phyloP scores from a whole-genome alignment of 2,888 invertebrate species.

The Noctua fimbriata region DNA sequence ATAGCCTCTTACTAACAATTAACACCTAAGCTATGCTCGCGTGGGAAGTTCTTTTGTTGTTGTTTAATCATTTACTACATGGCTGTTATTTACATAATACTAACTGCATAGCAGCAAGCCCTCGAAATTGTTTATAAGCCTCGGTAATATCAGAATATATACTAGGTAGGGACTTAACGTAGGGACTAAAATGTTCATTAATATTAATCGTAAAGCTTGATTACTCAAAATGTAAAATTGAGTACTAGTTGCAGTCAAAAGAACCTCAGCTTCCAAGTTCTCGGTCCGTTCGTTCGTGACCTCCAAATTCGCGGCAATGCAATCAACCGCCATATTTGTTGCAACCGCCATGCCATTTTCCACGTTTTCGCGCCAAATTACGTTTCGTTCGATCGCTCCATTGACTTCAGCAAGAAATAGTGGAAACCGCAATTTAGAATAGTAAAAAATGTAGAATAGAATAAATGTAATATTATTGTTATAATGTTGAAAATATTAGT shows the following conservation, averaged over 20 bases:
- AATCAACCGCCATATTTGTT: constrained; percentile 62
- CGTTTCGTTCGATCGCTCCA: constrained; percentile 51
- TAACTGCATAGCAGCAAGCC: not conserved
- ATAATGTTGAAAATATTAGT: constrained; percentile 40
- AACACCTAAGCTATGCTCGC: constrained; percentile 45
- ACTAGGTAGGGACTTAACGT: too few species aligned
- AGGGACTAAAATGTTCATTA: not conserved
- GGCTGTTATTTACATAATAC: constrained; percentile 36
- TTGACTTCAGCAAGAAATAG: constrained; percentile 57
- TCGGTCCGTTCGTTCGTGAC: constrained; percentile 69
- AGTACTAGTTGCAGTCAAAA: not conserved
- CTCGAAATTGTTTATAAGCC: constrained; percentile 3
- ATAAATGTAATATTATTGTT: constrained; percentile 57
- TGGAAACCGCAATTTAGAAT: constrained; percentile 69
- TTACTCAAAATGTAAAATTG: not conserved
- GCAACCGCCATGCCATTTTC: constrained; percentile 68
- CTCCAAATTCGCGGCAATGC: constrained; percentile 70
- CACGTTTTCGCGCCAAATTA: constrained; percentile 66
- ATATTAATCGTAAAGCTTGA: not conserved
- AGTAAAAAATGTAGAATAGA: constrained; percentile 61
- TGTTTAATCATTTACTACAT: constrained; percentile 48
- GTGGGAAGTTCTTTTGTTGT: constrained; percentile 56
- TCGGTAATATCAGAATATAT: not conserved
- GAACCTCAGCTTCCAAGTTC: constrained; percentile 55
- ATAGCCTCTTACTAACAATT: constrained; percentile 46